Percentiles rank a stretch among this genome's conserved stretches.
These are phyloP conservation scores for Octomys mimax DNA, from an alignment of 2,797 vertebrate genomes.

Conservation along the genomic window DNA sequence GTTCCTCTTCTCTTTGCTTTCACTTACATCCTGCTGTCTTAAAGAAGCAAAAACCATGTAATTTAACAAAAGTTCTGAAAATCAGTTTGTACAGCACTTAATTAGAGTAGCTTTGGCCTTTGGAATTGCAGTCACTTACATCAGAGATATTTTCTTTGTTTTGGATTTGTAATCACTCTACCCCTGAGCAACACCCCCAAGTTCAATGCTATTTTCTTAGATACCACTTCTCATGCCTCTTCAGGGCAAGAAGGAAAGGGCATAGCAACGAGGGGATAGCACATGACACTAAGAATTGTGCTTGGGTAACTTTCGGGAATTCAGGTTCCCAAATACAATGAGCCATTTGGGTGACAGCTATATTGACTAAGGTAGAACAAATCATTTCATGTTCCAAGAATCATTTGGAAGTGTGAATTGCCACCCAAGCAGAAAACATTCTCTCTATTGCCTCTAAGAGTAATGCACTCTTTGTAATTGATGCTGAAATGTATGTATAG, in stretches of 20 bases:
- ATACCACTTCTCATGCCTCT: not conserved
- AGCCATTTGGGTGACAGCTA: not conserved
- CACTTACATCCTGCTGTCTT: no score
- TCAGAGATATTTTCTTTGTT: no score
- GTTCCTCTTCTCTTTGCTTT: no score
- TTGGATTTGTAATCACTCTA: no score
- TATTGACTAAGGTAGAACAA: not conserved
- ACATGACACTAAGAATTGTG: not conserved
- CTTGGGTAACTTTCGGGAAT: not conserved
- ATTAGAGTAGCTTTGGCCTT: not conserved
- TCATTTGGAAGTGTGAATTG: not conserved
- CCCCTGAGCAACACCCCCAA: not conserved
- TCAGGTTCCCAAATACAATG: not conserved
- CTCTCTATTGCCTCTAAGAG: not conserved
- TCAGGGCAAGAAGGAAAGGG: rapidly evolving
- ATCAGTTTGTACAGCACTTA: no score
- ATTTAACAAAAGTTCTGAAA: no score
- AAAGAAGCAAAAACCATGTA: no score
- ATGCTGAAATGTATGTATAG: not conserved
- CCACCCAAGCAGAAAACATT: rapidly evolving
- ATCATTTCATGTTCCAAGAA: not conserved
- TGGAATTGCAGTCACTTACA: no score
- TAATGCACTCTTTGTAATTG: not conserved
- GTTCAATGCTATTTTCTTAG: not conserved
- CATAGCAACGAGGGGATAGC: not conserved